phyloP scores from a whole-genome alignment of 2,113 vertebrate species.

The Hypocryptadius cinnamomeus region DNA sequence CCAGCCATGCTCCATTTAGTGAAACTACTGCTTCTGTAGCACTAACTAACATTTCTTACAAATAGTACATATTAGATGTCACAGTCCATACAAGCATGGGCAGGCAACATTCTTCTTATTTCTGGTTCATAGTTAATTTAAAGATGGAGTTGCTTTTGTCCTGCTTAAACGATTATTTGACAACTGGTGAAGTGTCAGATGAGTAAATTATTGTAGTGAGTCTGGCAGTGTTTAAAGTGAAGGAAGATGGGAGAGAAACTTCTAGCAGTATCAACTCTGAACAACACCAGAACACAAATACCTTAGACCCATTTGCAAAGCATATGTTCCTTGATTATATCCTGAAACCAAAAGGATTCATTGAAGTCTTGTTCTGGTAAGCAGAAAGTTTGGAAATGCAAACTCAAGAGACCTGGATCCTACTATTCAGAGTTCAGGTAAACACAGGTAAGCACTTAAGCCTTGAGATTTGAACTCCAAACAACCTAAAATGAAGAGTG shows the following conservation, averaged over 20 bases:
- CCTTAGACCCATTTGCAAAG: not conserved
- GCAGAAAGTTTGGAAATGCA: not conserved
- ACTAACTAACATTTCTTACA: not conserved
- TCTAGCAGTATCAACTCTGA: not conserved
- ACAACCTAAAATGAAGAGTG: not conserved
- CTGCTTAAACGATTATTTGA: not conserved
- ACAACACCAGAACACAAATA: not conserved
- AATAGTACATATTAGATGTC: not conserved
- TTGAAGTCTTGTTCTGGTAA: not conserved
- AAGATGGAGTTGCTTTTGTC: not conserved
- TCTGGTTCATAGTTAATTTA: not conserved
- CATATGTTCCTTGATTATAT: not conserved
- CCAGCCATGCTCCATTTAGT: not conserved
- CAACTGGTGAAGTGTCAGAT: not conserved
- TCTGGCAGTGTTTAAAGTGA: not conserved
- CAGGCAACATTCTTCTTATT: not conserved
- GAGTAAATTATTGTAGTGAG: not conserved
- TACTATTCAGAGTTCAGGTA: not conserved
- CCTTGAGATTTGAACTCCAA: not conserved
- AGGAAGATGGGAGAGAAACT: not conserved
- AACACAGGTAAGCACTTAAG: not conserved
- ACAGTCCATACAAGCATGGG: not conserved
- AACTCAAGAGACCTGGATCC: not conserved
- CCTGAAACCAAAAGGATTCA: not conserved
- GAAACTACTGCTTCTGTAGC: not conserved